Evolutionary conservation across 2,797 vertebrate species (phyloP), one percentile per base, ranked within the genome.

Genomic region (Hyperoplus lanceolatus): DNA sequence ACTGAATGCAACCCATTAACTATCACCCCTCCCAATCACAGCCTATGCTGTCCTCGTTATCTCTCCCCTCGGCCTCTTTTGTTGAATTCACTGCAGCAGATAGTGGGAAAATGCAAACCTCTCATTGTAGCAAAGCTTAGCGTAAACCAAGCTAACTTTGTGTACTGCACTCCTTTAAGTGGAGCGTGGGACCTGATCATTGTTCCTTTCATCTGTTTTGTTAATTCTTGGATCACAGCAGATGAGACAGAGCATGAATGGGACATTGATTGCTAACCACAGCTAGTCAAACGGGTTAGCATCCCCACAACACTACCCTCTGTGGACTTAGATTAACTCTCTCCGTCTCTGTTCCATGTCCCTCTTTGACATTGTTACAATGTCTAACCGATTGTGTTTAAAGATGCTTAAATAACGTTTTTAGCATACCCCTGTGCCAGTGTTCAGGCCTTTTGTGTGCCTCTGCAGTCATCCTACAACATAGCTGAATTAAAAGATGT

Each of bases 1-100:
- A 86, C 78, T 90, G 86, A 87, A 91, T 80, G 84, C 81, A 82
- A 69, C 6, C 75, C 77, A 89, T 92, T 90, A 83, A 90, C 92
- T 89, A 91, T 91, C 36, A 77, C 76, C 45, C 79, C 75, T 58
- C 79, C 82, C 73, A 77, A 83, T 89, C 79, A 75, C 75, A 77
- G 79, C 59, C 84, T 84, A 76, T 71, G 83, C 72, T 79, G 77
- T 82, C 68, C 53, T 83, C 69, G 85, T 90, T 80, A 87, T 83
- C 77, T 78, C 67, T 74, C 77, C 70, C 77, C 16, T 86, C 82
- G 51, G 76, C 86, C 62, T 86, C 73, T 83, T 88, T 85, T 11
- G 7, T 18, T 60, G 66, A 83, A 75, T 83, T 79, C 46, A 71
- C 58, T 12, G 41, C 68, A 38, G 79, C 61, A 68, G 66, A 82